Evolutionary conservation across 1,140 invertebrate species (phyloP), one percentile per base, ranked within the genome.

Genomic region (Drosophila kikkawai): DNA sequence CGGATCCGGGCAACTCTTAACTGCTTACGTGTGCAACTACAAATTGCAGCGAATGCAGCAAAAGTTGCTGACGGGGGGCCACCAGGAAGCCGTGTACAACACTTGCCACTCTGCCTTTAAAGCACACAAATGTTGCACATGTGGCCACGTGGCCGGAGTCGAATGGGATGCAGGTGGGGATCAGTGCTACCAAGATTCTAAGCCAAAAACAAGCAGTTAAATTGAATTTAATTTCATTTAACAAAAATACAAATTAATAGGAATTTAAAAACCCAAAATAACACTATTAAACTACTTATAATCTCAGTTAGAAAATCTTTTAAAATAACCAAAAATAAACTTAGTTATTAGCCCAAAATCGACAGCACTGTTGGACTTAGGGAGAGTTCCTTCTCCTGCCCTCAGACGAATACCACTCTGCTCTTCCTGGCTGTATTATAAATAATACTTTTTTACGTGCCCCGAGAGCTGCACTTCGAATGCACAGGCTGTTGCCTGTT

Each of bases 11-110:
- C 64, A 68, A 79, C 79, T 75, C 55, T 68, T 78, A 83, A 75
- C 84, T 74, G 83, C 76, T 80, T 77, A 83, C 76, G 76, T 87
- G 76, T 67, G 80, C 80, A 61, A 44, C 71, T 75, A 55, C 80
- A 78, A 88, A 87, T 82, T 74, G 76, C 63, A 64, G 71, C 42
- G 65, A 59, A 50, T 60, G 48, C 26, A 29, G 61, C 68, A 84
- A 79, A 75, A 80, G 68, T 65, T 78, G 65, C 57, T 70, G 64
- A 78, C 60, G 81, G 50, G 50, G 61, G 70, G 53, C 19, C 70
- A 68, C 70, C 45, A 39, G 39, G 47, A 50, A 58, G 51, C 51
- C 37, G 37, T 48, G 61, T 67, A 67, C 55, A 67, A 45, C 67
- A 84, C 69, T 80, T 80, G 61, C 47, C 48, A 42, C 19, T 56